These are phyloP conservation scores for Prorops nasuta DNA, from an alignment of 1,140 invertebrate species.

Conservation along the genomic window DNA sequence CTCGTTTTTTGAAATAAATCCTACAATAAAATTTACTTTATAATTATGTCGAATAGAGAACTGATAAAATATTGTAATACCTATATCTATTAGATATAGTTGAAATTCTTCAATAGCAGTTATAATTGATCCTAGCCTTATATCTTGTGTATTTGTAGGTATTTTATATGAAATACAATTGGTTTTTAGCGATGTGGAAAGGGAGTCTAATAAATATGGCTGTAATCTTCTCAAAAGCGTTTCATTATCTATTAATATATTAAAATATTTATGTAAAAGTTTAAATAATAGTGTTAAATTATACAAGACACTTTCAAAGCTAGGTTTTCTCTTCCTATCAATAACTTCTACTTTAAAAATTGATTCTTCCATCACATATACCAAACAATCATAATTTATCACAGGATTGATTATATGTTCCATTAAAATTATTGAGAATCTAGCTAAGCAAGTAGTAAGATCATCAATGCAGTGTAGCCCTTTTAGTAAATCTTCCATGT, in stretches of 20 bases:
- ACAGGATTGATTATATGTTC: conserved; percentile 59
- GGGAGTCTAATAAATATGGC: conserved; percentile 60
- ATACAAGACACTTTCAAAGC: conserved; percentile 62
- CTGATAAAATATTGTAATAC: conserved; percentile 30
- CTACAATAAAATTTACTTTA: conserved; percentile 31
- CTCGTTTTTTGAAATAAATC: conserved; percentile 55
- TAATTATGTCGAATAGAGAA: conserved; percentile 4
- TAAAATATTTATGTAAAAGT: conserved; percentile 62
- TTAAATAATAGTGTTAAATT: conserved; percentile 63
- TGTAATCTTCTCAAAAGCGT: conserved; percentile 66
- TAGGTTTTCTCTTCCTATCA: conserved; percentile 50
- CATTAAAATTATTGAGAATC: conserved; percentile 58
- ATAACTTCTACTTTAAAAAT: conserved; percentile 53
- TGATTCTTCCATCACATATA: conserved; percentile 47
- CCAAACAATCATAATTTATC: conserved; percentile 55
- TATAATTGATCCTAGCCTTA: conserved; percentile 68
- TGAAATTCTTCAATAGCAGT: conserved; percentile 68
- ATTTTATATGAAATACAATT: conserved; percentile 75
- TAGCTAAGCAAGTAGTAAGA: conserved; percentile 50
- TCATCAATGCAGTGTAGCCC: conserved; percentile 54
- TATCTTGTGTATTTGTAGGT: conserved; percentile 69
- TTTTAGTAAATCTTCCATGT: conserved; percentile 54
- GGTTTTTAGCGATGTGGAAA: conserved; percentile 68
- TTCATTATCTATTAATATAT: conserved; percentile 54
- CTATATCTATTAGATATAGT: conserved; percentile 60